Conservation (phyloP, 2,797 vertebrate species). For the Ceryle rudis region DNA sequence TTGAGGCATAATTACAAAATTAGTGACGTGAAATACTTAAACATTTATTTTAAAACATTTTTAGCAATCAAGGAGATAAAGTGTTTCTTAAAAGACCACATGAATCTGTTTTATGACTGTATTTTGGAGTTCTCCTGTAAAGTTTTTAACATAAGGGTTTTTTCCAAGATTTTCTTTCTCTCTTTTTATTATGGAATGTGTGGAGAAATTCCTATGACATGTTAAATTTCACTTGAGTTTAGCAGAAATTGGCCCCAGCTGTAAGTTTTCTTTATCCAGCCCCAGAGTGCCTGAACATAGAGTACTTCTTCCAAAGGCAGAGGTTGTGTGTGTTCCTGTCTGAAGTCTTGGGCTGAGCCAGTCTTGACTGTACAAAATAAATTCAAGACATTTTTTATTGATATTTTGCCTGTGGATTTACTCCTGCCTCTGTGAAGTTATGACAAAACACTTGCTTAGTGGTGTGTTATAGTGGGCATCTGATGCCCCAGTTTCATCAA, state of each 20-base stretch:
- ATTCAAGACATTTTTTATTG: constrained; percentile 10
- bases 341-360: constrained; percentile 12
- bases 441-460: background rate
- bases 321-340: constrained; percentile 60
- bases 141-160: background rate
- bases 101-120: background rate
- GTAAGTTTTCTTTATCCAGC: constrained; percentile 60
- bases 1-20: background rate
- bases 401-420: constrained; percentile 3
- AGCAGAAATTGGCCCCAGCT: constrained; percentile 55
- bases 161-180: background rate
- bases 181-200: constrained; percentile 25
- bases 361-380: constrained; percentile 8
- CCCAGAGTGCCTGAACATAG: constrained; percentile 25
- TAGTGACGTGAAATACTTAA: background rate
- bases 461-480: background rate
- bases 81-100: background rate
- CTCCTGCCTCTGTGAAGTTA: background rate
- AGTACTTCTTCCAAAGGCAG: constrained; percentile 59
- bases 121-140: background rate
- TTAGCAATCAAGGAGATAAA: background rate
- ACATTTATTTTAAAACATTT: background rate
- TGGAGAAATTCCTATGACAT: constrained; percentile 37
- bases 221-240: constrained; percentile 59
- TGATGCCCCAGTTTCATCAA: background rate